Percentiles rank a stretch among this genome's conserved stretches.
Conservation (phyloP, 2,797 vertebrate genomes). For the Sarcoramphus papa region DNA sequence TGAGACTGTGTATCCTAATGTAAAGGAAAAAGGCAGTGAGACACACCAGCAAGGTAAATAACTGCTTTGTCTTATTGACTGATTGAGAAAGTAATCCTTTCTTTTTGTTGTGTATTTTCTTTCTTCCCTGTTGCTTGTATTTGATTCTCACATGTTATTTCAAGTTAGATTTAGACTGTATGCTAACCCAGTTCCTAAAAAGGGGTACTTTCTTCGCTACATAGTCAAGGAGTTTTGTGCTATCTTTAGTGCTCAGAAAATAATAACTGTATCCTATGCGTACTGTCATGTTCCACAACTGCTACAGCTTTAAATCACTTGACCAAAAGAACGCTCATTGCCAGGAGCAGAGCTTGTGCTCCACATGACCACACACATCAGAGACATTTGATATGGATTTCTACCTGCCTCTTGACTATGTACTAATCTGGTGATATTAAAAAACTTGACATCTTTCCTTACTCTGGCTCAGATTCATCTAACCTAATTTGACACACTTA, state of each 20-base stretch:
- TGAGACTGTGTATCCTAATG: background rate
- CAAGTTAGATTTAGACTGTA: background rate
- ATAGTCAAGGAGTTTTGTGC: background rate
- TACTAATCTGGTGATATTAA: background rate
- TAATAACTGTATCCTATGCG: background rate
- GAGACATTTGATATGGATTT: background rate
- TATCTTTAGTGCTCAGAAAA: background rate
- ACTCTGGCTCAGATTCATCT: background rate
- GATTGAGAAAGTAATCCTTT: background rate
- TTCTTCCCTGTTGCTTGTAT: background rate
- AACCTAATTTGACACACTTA: background rate
- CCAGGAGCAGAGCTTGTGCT: background rate
- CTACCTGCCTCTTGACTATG: background rate
- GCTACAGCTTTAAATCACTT: background rate
- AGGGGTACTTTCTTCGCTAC: accelerated
- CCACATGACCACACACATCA: background rate
- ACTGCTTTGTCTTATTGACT: background rate
- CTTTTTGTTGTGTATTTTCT: background rate
- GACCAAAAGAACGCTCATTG: background rate
- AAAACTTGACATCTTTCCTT: background rate
- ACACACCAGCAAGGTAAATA: background rate
- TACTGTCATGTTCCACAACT: background rate
- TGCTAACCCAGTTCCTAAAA: background rate
- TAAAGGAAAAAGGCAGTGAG: background rate
- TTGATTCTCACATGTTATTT: background rate